Conservation (phyloP, 2,888 invertebrate genomes). For the Eilema sororculum region DNA sequence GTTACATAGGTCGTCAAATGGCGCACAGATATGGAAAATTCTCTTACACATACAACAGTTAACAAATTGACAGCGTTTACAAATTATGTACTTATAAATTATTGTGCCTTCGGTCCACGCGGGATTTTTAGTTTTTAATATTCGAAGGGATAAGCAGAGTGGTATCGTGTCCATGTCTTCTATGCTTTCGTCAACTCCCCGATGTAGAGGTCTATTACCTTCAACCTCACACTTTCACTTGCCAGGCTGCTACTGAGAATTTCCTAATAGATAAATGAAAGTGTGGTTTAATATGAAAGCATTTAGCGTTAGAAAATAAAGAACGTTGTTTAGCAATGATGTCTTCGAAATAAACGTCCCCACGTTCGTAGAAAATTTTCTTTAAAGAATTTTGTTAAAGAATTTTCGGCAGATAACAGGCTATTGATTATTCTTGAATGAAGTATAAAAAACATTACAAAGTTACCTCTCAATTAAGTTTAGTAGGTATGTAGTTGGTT, state of each 20-base stretch:
- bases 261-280: not conserved
- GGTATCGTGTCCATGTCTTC: not conserved
- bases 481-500: not conserved
- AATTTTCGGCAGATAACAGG: not conserved
- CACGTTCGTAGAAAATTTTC: too few relatives aligned
- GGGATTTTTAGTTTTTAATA: not conserved
- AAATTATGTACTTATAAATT: not conserved
- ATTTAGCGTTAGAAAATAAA: too few relatives aligned
- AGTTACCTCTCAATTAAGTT: not conserved
- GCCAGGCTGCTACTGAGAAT: not conserved
- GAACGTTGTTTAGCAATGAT: too few relatives aligned
- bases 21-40: too few relatives aligned
- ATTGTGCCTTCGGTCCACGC: not conserved
- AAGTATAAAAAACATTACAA: not conserved
- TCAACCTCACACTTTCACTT: not conserved
- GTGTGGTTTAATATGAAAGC: too few relatives aligned
- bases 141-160: not conserved
- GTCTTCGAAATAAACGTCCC: too few relatives aligned
- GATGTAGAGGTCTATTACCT: not conserved
- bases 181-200: not conserved
- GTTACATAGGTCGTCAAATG: too few relatives aligned
- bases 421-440: too few relatives aligned
- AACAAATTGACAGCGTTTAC: not conserved
- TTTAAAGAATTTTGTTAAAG: too few relatives aligned
- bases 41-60: too few relatives aligned